Evolutionary conservation across 2,888 invertebrate species (phyloP), one percentile per base, ranked within the genome.

Genomic region (Stenodera caucasica): DNA sequence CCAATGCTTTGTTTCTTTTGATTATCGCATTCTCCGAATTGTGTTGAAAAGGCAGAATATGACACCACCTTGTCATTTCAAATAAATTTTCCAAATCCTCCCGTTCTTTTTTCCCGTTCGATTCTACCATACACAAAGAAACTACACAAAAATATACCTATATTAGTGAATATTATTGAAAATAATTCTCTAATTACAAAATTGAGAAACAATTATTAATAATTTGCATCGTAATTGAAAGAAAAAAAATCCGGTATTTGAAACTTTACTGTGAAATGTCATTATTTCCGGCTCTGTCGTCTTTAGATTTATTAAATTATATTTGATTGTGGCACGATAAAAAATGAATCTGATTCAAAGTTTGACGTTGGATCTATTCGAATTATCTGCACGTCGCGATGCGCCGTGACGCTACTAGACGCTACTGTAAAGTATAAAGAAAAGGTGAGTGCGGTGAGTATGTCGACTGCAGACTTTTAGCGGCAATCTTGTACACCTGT

Each of bases 1-100:
- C 69, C 66, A 71, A 71, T 70, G 73, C 74, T 74, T 73, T 75
- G 72, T 74, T 73, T 75, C 75, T 74, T 76, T 73, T 75, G 75
- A 75, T 76, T 75, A 75, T 75, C 71, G 72, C 72, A 75, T 75
- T 75, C 74, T 68, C 69, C 57, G 67, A 68, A 73, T 69, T 72
- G 68, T 70, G 67, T 66, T 63, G 68, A 69, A 70, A 70, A 66
- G 70, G 57, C 63, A 65, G 70, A 75, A 75, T 75, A 75, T 74
- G 75, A 75, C 71, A 71, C 72, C 65, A 55, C 58, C 58, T 59
- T 57, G 61, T 55, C 53, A 23, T 51, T 58, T 55, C 57, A 53
- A 62, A 62, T 58, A 58, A 55, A 61, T 58, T 23, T 18, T 12
- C 49, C 18, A 33, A 56, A 49, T 54, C 21, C 23, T 11, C 45